Evolutionary conservation across 2,797 vertebrate genomes (phyloP).

Genomic region (Catostomus latipinnis): DNA sequence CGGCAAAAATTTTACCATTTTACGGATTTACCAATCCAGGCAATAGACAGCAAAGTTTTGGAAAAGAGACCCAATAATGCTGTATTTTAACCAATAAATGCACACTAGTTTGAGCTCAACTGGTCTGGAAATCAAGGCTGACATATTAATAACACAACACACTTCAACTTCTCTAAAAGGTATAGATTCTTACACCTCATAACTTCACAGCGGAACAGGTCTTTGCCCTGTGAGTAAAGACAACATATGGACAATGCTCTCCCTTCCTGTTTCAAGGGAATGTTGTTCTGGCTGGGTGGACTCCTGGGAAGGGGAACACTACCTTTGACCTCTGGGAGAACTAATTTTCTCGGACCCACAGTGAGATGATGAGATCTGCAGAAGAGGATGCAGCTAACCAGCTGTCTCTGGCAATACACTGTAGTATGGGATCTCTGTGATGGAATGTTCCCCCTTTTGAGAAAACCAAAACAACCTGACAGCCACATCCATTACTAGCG

Average conservation of each 20-base stretch:
- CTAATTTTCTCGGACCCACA: constrained; percentile 66
- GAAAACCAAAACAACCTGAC: constrained; percentile 27
- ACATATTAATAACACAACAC: background rate
- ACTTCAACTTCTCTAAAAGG: background rate
- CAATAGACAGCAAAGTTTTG: background rate
- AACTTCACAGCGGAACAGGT: constrained; percentile 24
- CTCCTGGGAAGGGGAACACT: constrained; percentile 75
- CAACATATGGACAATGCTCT: constrained; percentile 83
- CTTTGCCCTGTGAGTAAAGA: constrained; percentile 69
- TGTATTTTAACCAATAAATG: constrained; percentile 8
- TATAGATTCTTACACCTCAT: constrained; percentile 27
- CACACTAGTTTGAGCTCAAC: background rate
- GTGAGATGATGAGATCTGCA: constrained; percentile 66
- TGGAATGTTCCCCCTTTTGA: constrained; percentile 29
- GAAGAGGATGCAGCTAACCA: constrained; percentile 70
- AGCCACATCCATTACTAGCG: constrained; percentile 39
- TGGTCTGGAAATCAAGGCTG: background rate
- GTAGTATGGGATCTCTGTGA: constrained; percentile 36
- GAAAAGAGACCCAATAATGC: background rate
- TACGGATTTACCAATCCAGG: background rate
- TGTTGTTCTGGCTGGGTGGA: constrained; percentile 67
- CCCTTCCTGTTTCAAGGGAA: constrained; percentile 81
- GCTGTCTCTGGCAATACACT: constrained; percentile 68
- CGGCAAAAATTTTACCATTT: no score
- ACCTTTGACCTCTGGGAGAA: constrained; percentile 77